phyloP scores from a whole-genome alignment of 2,888 invertebrate genomes.

The Calliphora vomitoria region DNA sequence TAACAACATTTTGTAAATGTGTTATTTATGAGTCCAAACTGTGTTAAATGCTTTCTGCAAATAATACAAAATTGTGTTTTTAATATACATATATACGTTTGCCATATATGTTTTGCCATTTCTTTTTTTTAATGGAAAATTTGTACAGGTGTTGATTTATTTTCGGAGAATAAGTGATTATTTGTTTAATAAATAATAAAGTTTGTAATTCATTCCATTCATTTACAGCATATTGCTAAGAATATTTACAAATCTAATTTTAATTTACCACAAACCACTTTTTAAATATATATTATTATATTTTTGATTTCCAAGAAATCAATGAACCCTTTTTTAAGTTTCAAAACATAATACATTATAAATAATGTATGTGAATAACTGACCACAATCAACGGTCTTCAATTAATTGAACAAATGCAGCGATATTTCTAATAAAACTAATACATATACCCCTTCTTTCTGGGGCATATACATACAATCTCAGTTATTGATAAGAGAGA shows the following conservation, averaged over 20 bases:
- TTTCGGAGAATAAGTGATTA: too few species aligned
- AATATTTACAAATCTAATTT: neutral
- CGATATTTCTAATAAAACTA: constrained; percentile 18
- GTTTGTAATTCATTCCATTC: too few species aligned
- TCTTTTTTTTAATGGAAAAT: too few species aligned
- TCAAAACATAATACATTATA: neutral
- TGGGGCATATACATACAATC: neutral
- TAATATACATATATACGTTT: too few species aligned
- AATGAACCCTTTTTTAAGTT: constrained; percentile 33
- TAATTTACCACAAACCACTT: neutral
- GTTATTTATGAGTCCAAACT: too few species aligned
- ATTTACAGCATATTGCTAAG: neutral
- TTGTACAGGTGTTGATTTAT: too few species aligned
- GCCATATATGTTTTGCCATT: too few species aligned
- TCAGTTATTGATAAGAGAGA: neutral
- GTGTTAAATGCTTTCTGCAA: too few species aligned
- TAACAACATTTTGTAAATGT: too few species aligned
- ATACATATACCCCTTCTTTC: neutral
- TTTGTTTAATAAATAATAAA: too few species aligned
- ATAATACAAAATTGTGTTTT: too few species aligned
- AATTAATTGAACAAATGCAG: neutral
- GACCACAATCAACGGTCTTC: constrained; percentile 56
- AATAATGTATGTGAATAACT: constrained; percentile 44
- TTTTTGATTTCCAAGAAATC: constrained; percentile 46
- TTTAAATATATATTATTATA: neutral